phyloP scores from a whole-genome alignment of 2,113 vertebrate species.

The Cyprinodon variegatus region DNA sequence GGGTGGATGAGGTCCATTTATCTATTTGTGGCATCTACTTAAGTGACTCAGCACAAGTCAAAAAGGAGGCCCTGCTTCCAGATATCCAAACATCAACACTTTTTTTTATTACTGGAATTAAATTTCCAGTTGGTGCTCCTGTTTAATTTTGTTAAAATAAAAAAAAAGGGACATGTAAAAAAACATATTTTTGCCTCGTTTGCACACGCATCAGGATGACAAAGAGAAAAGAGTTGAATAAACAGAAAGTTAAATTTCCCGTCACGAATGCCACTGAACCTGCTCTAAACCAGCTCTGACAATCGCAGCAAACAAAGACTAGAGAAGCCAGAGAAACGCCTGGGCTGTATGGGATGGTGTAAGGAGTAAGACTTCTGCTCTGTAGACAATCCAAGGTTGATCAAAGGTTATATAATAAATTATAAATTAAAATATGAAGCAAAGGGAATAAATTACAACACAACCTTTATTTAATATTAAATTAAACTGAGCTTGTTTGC shows the following conservation, averaged over 20 bases:
- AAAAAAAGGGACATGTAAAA: constrained; percentile 1
- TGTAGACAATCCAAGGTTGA: neutral
- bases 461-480: neutral
- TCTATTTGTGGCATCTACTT: constrained; percentile 26
- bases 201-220: constrained; percentile 14
- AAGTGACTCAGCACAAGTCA: constrained; percentile 18
- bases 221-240: constrained; percentile 57
- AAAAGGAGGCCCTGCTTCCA: constrained; percentile 19
- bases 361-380: neutral
- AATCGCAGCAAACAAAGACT: constrained; percentile 50
- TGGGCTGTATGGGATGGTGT: neutral
- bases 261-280: constrained; percentile 51
- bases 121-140: neutral
- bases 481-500: neutral
- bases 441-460: neutral
- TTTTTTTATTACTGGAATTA: neutral
- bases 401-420: neutral
- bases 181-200: constrained; percentile 22
- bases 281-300: constrained; percentile 55
- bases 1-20: constrained; percentile 45
- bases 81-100: constrained; percentile 11
- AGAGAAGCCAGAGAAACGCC: constrained; percentile 17
- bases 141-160: neutral
- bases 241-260: constrained; percentile 46
- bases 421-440: neutral